Conservation (phyloP, 2,797 vertebrate species). For the Hylomyscus alleni region DNA sequence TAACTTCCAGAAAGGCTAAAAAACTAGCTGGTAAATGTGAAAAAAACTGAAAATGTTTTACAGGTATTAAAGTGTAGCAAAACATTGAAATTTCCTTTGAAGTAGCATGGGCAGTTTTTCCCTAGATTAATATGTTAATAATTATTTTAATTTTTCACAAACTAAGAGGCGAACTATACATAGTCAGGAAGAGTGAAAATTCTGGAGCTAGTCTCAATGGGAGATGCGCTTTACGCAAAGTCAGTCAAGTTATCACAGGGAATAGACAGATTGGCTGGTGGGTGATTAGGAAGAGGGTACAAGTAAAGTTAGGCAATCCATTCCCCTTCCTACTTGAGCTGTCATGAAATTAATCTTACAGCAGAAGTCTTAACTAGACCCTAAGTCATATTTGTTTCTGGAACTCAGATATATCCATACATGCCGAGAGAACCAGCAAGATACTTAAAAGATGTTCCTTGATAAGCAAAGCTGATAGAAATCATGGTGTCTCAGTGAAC, state of each 20-base stretch:
- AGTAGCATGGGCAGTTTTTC: neutral
- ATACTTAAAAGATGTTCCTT: neutral
- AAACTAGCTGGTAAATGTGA: neutral
- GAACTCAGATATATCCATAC: neutral
- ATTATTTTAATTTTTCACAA: neutral
- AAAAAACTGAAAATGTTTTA: conserved; percentile 19
- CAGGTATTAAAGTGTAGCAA: neutral
- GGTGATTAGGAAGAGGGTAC: neutral
- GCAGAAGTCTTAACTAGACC: neutral
- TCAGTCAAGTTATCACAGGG: neutral
- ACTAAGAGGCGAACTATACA: neutral
- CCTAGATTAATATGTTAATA: neutral
- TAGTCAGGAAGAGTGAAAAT: neutral
- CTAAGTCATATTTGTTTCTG: neutral
- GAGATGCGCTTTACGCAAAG: neutral
- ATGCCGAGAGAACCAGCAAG: neutral
- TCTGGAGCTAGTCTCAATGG: neutral
- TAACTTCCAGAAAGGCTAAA: neutral
- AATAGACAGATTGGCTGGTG: neutral
- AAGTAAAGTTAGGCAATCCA: neutral
- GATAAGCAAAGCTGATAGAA: neutral
- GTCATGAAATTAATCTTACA: conserved; percentile 27
- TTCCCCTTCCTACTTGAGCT: conserved; percentile 11
- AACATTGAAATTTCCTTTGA: conserved; percentile 16
- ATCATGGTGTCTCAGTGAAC: neutral